Conservation (phyloP, 2,888 invertebrate genomes). For the Tinea pellionella region DNA sequence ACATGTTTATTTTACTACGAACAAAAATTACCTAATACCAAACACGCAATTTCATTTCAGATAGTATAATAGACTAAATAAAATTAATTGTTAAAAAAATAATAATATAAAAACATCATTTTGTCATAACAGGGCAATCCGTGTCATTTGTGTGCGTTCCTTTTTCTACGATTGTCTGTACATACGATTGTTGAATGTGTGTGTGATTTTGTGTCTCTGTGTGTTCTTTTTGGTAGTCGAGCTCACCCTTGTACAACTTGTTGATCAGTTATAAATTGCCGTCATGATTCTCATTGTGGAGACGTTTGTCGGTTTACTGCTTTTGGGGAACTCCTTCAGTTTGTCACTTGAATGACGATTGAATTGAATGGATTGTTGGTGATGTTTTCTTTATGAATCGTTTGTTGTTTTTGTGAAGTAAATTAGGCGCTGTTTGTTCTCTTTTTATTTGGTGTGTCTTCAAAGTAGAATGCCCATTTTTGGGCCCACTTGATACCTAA, state of each 20-base stretch:
- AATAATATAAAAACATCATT: neutral
- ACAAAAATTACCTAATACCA: too few species aligned
- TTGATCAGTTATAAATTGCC: slow-evolving; percentile 69
- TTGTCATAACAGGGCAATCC: slow-evolving; percentile 20
- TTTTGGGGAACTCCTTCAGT: slow-evolving; percentile 62
- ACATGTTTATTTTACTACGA: too few species aligned
- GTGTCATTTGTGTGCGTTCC: slow-evolving; percentile 66
- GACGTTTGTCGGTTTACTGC: slow-evolving; percentile 65
- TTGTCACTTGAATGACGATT: slow-evolving; percentile 29
- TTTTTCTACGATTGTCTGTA: slow-evolving; percentile 30
- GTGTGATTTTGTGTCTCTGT: slow-evolving; percentile 29
- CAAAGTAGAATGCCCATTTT: too few species aligned
- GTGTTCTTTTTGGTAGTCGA: slow-evolving; percentile 39
- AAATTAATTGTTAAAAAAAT: too few species aligned
- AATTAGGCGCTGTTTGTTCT: too few species aligned
- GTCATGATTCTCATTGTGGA: slow-evolving; percentile 66
- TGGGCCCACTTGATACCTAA: too few species aligned
- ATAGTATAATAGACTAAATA: too few species aligned
- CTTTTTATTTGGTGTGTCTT: neutral
- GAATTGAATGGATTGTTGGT: neutral
- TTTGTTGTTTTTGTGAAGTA: neutral
- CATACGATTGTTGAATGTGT: slow-evolving; percentile 26
- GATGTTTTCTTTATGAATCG: neutral
- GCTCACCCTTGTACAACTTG: slow-evolving; percentile 58
- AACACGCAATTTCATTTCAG: too few species aligned